A percentile compares a stretch with the other conserved stretches of the same genome.
phyloP scores from a whole-genome alignment of 2,797 vertebrate genomes.

The Dipus sagitta region DNA sequence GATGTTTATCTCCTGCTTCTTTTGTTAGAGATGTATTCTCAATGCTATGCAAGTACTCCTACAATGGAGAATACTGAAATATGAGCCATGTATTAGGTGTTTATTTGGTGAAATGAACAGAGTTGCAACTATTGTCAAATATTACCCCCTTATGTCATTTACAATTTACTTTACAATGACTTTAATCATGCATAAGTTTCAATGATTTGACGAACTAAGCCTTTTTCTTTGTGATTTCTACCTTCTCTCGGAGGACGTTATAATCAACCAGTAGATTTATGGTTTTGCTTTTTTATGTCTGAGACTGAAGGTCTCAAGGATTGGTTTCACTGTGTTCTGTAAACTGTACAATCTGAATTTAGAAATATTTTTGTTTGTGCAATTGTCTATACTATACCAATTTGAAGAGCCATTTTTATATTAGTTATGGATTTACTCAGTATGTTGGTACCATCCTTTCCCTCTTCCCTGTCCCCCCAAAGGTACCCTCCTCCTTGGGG shows the following conservation, averaged over 20 bases:
- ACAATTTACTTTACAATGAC: conserved; percentile 48
- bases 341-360: not conserved
- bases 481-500: too few species aligned
- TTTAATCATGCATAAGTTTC: not conserved
- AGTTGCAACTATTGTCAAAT: not conserved
- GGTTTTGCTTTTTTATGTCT: conserved; percentile 32
- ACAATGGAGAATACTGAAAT: conserved; percentile 35
- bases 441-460: too few species aligned
- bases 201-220: conserved; percentile 49
- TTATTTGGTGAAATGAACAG: not conserved
- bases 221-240: conserved; percentile 53
- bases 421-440: too few species aligned
- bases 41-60: not conserved
- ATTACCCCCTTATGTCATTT: conserved; percentile 65
- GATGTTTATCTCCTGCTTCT: conserved; percentile 16
- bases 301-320: not conserved
- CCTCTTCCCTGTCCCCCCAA: too few species aligned
- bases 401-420: not conserved
- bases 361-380: conserved; percentile 33
- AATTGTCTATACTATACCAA: not conserved
- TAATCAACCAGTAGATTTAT: conserved; percentile 11
- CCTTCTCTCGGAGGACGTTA: not conserved
- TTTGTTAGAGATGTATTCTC: conserved; percentile 2
- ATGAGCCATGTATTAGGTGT: conserved; percentile 23
- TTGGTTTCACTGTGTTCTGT: conserved; percentile 6